Evolutionary conservation across 2,888 invertebrate species (phyloP), one percentile per base, ranked within the genome.

Genomic region (Drosophila anceps): DNA sequence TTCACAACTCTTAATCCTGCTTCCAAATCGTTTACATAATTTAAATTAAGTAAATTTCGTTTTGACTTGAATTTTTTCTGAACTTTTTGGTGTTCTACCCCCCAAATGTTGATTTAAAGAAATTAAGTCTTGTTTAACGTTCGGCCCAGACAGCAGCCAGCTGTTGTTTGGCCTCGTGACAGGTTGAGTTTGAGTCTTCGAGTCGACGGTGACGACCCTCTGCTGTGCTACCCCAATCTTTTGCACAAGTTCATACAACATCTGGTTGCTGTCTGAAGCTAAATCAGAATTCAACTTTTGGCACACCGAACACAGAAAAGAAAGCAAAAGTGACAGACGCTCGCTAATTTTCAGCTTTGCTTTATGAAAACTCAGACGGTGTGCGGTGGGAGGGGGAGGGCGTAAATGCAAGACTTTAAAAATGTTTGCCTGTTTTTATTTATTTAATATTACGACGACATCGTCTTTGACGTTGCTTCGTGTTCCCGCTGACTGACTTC

Each of bases 301-400:
- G 60, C 63, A 72, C 66, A 55, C 50, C 65, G 35, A 43, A 50
- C 57, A 62, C 57, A 62, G 39, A 46, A 68, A 68, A 48, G 48
- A 66, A 86, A 81, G 76, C 71, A 74, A 84, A 87, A 84, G 84
- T 89, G 84, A 82, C 88, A 84, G 90, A 71, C 73, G 74, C 65
- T 68, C 74, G 86, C 86, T 88, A 89, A 84, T 89, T 89, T 84
- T 82, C 79, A 84, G 84, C 88, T 89, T 85, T 73, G 60, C 64
- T 74, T 67, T 65, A 60, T 57, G 61, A 60, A 57, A 69, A 33
- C n/a, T 33, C 44, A 39, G 35, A 27, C 5, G 3, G 9, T 0
- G 44, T 0, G 20, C 4, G 39, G 2, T 33, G 0, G 41, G 24
- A 37, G 27, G 65, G 43, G 44, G 18, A 31, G 15, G 20, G 31